Percentiles rank a stretch among this genome's conserved stretches.
phyloP scores from a whole-genome alignment of 2,797 vertebrate genomes.

The Melanotaenia parkinsoni region DNA sequence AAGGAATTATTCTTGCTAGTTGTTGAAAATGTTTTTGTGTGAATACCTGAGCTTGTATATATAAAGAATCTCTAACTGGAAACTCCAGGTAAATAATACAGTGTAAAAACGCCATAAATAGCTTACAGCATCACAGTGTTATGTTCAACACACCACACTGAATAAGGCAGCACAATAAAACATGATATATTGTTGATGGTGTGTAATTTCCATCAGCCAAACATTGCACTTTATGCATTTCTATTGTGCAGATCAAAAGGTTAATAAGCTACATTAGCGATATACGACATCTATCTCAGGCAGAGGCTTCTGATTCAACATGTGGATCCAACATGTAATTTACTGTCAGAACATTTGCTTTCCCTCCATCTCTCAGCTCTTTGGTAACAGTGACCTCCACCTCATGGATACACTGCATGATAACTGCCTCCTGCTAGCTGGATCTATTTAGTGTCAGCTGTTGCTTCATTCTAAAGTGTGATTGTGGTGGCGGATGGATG shows the following conservation, averaged over 20 bases:
- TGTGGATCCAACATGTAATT: constrained; percentile 66
- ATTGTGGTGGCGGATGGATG: constrained; percentile 54
- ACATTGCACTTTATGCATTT: constrained; percentile 35
- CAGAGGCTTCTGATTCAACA: constrained; percentile 53
- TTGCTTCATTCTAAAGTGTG: constrained; percentile 47
- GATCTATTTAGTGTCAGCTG: constrained; percentile 64
- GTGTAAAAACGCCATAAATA: constrained; percentile 10
- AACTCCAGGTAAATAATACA: constrained; percentile 9
- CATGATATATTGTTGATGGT: constrained; percentile 10
- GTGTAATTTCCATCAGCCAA: constrained; percentile 35
- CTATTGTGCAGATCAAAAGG: constrained; percentile 51
- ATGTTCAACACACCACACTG: constrained; percentile 30
- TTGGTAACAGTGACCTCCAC: constrained; percentile 70
- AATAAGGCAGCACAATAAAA: constrained; percentile 26
- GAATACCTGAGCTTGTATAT: neutral
- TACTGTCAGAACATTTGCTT: constrained; percentile 53
- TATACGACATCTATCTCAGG: constrained; percentile 44
- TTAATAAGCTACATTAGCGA: constrained; percentile 66
- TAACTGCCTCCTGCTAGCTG: constrained; percentile 58
- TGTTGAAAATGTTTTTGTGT: neutral
- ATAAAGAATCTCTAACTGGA: neutral
- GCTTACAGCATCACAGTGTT: neutral
- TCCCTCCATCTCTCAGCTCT: constrained; percentile 56
- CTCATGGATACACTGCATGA: constrained; percentile 55
- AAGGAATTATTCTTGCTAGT: neutral